These are phyloP conservation scores for Homarus americanus DNA, from an alignment of 1,140 invertebrate genomes.

Conservation along the genomic window DNA sequence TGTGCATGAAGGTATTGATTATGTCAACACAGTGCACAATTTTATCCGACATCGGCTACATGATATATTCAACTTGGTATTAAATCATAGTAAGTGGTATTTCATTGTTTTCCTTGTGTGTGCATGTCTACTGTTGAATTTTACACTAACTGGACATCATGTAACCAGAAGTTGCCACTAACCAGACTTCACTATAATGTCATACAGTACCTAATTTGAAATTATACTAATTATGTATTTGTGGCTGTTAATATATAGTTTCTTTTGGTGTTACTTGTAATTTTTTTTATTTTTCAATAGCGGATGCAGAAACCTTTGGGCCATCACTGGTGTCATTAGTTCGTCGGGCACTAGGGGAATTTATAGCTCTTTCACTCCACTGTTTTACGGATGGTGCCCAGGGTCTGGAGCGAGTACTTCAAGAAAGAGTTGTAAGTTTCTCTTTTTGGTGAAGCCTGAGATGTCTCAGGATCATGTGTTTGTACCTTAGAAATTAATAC, in stretches of 20 bases:
- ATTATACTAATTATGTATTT: too few relatives aligned
- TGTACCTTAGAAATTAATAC: too few relatives aligned
- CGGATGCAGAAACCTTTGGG: slow-evolving; percentile 63
- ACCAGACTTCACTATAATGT: too few relatives aligned
- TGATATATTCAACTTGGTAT: slow-evolving; percentile 76
- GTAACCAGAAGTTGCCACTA: too few relatives aligned
- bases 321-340: slow-evolving; percentile 58
- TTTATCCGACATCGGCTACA: slow-evolving; percentile 76
- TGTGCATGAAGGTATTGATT: slow-evolving; percentile 78
- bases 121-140: too few relatives aligned
- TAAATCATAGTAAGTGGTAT: slow-evolving; percentile 75
- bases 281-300: slow-evolving; percentile 46
- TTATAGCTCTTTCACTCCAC: slow-evolving; percentile 77
- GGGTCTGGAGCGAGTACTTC: slow-evolving; percentile 77
- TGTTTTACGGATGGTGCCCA: slow-evolving; percentile 78
- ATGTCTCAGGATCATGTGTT: too few relatives aligned
- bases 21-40: slow-evolving; percentile 77
- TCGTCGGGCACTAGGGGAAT: slow-evolving; percentile 75
- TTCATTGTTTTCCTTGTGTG: too few relatives aligned
- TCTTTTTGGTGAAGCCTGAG: too few relatives aligned
- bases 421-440: slow-evolving; percentile 78
- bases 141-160: too few relatives aligned
- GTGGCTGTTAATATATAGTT: too few relatives aligned
- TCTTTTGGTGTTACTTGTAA: too few relatives aligned
- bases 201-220: too few relatives aligned